Percentiles rank a stretch among this genome's conserved stretches.
phyloP scores from a whole-genome alignment of 2,888 invertebrate species.

The Meteorus cinctellus region DNA sequence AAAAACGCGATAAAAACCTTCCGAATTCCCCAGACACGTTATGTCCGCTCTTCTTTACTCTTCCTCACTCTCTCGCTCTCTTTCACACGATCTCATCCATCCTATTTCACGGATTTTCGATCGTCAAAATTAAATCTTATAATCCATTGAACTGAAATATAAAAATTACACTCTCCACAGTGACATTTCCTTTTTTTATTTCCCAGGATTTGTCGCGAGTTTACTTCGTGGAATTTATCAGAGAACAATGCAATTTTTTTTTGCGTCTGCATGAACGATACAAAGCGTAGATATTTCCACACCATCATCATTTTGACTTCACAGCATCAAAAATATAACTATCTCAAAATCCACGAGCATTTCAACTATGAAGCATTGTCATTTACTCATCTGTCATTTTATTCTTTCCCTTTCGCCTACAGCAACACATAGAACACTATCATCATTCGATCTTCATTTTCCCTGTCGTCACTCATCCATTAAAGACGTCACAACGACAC shows the following conservation, averaged over 20 bases:
- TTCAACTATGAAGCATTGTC: constrained; percentile 4
- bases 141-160: constrained; percentile 58
- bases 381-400: background rate
- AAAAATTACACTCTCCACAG: constrained; percentile 52
- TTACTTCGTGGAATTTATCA: background rate
- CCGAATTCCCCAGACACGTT: constrained; percentile 17
- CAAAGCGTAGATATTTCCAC: too few species aligned
- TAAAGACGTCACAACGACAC: constrained; percentile 38
- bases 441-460: constrained; percentile 29
- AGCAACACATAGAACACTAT: background rate
- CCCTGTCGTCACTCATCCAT: constrained; percentile 34
- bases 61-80: background rate
- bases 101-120: background rate
- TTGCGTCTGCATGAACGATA: too few species aligned
- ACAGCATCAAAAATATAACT: background rate
- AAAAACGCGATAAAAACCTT: constrained; percentile 1
- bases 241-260: too few species aligned
- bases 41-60: background rate
- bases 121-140: constrained; percentile 54
- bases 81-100: too few species aligned
- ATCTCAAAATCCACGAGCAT: background rate
- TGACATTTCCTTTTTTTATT: constrained; percentile 34
- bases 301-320: background rate
- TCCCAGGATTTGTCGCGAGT: background rate
- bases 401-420: constrained; percentile 10